Evolutionary conservation across 2,888 invertebrate species (phyloP), one percentile per base, ranked within the genome.

Genomic region (Drosophila suboccidentalis): DNA sequence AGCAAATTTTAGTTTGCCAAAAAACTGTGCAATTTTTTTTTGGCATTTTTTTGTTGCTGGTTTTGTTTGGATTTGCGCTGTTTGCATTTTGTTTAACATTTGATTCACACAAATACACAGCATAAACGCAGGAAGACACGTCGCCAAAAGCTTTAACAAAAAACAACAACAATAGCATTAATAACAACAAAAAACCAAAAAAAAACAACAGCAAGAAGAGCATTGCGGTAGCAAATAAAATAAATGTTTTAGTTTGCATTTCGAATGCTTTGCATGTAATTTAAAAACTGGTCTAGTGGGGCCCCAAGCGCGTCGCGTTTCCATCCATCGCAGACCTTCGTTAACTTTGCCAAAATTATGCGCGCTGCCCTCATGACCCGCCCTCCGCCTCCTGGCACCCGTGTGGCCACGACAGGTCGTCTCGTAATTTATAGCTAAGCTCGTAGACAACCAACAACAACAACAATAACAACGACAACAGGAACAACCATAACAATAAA

Each of bases 281-380:
- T 90, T 87, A 81, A 87, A 87, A 86, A 90, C 90, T 90, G 89
- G 90, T 86, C 90, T 90, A 89, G 85, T 74, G 85, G 85, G 87
- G 74, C 65, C 53, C 68, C 55, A 5, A 9, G 11, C 51, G 36
- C 51, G n/a, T n/a, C 22, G 51, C 36, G 36, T n/a, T 50, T 19
- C 36, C 36, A 38, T 61, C 68, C 36, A 38, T 61, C 68, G 66
- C 75, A 75, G 86, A 86, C 87, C 90, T 90, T 90, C 82, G 89
- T 82, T 80, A 82, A 81, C 79, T 87, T 88, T 90, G 90, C 90
- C 83, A 91, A 90, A 91, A 91, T 90, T 90, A 90, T 90, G 89
- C 90, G 87, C 66, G 66, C 55, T 75, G 84, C 83, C 89, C 89
- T 80, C 74, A 69, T 26, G 26, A 26, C 26, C 26, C 26, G 55